A percentile compares a stretch with the other conserved stretches of the same genome.
Conservation (phyloP, 2,797 vertebrate genomes). For the Peromyscus melanophrys region DNA sequence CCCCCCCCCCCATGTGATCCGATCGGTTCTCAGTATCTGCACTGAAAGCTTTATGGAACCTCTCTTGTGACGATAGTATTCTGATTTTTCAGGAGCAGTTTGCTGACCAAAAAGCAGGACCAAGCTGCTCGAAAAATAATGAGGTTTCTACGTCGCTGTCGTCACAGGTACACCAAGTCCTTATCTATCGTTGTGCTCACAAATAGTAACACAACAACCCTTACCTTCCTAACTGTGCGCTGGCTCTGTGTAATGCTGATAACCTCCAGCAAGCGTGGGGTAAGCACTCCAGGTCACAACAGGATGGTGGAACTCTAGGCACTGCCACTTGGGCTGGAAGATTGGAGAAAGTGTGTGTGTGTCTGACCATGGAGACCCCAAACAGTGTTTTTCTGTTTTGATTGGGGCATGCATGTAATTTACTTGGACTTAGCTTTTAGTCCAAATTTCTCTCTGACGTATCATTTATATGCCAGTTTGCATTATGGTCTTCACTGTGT, state of each 20-base stretch:
- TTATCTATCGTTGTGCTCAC: background rate
- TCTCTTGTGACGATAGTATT: background rate
- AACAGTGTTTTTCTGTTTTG: background rate
- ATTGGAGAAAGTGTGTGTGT: no score
- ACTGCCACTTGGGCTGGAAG: background rate
- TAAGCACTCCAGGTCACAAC: background rate
- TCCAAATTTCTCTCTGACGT: background rate
- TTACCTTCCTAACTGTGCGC: background rate
- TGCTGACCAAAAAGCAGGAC: slow-evolving; percentile 99
- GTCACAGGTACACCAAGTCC: slow-evolving; percentile 94
- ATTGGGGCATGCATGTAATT: background rate
- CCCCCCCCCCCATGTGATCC: no score
- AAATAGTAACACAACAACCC: slow-evolving; percentile 5
- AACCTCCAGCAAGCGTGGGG: background rate
- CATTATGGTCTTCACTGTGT: background rate
- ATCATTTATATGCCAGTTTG: background rate
- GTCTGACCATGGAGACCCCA: fast-evolving
- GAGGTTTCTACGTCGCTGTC: slow-evolving; percentile 99
- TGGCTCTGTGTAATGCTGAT: background rate
- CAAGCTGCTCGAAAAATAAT: slow-evolving; percentile 99
- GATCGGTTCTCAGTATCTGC: background rate
- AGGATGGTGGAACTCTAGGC: background rate
- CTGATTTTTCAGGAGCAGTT: slow-evolving; percentile 94
- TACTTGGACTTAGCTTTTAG: background rate
- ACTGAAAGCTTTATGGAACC: background rate